Conservation (phyloP, 2,113 vertebrate genomes). For the human region GRCh38 chr1:45957501-45958000, state of each 20-base stretch:
- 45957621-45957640: background rate
- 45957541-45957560: background rate
- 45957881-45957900: background rate
- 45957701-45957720: background rate
- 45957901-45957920: background rate
- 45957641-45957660: background rate
- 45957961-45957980: constrained; percentile 4
- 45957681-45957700: background rate
- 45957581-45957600: background rate
- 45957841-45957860: background rate
- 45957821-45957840: background rate
- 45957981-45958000: background rate
- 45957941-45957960: background rate
- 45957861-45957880: background rate
- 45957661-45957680: background rate
- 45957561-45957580: background rate
- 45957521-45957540: too few species aligned
- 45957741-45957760: background rate
- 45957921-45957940: background rate
- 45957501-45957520: background rate
- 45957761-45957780: background rate
- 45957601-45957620: background rate
- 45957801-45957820: background rate
- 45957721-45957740: background rate
- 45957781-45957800: background rate